Percentiles rank a stretch among this genome's conserved stretches.
These are phyloP conservation scores for Malthinus flaveolus DNA, from an alignment of 2,888 invertebrate genomes.

Conservation along the genomic window DNA sequence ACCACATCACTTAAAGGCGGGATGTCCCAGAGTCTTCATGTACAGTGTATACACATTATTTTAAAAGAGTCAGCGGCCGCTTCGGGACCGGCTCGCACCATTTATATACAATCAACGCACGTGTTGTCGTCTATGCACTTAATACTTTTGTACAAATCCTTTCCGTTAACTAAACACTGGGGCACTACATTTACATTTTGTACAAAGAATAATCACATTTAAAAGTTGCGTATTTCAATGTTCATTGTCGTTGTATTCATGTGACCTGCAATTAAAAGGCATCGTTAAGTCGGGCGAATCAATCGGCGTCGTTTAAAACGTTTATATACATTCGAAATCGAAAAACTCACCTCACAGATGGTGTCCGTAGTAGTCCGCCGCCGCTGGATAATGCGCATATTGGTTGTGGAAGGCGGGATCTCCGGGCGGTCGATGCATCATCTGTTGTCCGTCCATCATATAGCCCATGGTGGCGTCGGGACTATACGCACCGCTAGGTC, in stretches of 20 bases:
- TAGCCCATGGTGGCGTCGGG: slow-evolving; percentile 96
- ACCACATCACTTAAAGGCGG: slow-evolving; percentile 53
- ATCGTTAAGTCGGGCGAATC: background rate
- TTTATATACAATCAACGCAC: slow-evolving; percentile 51
- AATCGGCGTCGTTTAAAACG: too few species aligned
- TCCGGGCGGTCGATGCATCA: slow-evolving; percentile 94
- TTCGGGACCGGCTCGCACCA: slow-evolving; percentile 48
- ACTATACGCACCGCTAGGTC: slow-evolving; percentile 94
- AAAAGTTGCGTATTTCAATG: slow-evolving; percentile 57
- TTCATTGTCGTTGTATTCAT: slow-evolving; percentile 56
- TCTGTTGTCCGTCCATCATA: slow-evolving; percentile 97
- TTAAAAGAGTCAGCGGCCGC: slow-evolving; percentile 40
- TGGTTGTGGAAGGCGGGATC: slow-evolving; percentile 94
- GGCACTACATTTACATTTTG: slow-evolving; percentile 61
- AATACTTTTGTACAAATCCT: slow-evolving; percentile 51
- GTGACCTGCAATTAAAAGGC: slow-evolving; percentile 49
- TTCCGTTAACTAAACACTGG: slow-evolving; percentile 55
- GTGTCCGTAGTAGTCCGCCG: slow-evolving; percentile 92
- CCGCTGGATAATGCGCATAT: slow-evolving; percentile 88
- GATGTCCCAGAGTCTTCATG: slow-evolving; percentile 43
- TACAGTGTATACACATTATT: slow-evolving; percentile 34
- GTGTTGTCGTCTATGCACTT: slow-evolving; percentile 40
- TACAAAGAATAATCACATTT: slow-evolving; percentile 68
- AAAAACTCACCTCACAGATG: slow-evolving; percentile 70
- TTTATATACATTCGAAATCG: background rate